A percentile compares a stretch with the other conserved stretches of the same genome.
Conservation (phyloP, 1,140 invertebrate species). For the Dryas iulia region DNA sequence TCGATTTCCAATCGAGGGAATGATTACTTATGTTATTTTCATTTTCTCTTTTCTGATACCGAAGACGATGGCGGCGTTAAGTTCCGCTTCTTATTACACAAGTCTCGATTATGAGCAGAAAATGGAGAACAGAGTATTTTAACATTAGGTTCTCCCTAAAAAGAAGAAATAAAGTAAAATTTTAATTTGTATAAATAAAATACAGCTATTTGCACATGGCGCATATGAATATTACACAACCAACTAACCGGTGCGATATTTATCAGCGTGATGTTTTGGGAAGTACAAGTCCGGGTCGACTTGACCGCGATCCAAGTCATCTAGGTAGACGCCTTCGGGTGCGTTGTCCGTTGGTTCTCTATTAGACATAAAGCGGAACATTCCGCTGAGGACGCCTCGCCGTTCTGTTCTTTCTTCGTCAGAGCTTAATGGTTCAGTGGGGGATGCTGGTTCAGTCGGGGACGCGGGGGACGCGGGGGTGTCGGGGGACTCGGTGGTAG, state of each 20-base stretch:
- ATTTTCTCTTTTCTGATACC: too few species aligned
- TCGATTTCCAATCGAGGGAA: too few species aligned
- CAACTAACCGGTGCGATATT: conserved; percentile 52
- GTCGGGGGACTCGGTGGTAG: conserved; percentile 36
- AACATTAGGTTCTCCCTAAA: too few species aligned
- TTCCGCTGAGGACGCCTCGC: conserved; percentile 88
- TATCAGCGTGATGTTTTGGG: conserved; percentile 79
- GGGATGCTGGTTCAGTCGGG: conserved; percentile 45
- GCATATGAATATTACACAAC: too few species aligned
- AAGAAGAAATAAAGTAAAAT: too few species aligned
- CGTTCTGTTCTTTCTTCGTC: conserved; percentile 63
- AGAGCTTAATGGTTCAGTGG: conserved; percentile 66
- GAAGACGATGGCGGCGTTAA: too few species aligned
- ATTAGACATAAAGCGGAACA: conserved; percentile 95
- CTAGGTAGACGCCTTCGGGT: conserved; percentile 94
- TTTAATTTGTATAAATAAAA: too few species aligned
- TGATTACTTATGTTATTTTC: too few species aligned
- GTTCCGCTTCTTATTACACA: too few species aligned
- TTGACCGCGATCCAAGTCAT: conserved; percentile 93
- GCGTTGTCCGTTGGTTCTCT: conserved; percentile 82
- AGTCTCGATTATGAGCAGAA: too few species aligned
- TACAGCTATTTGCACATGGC: too few species aligned
- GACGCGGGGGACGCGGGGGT: conserved; percentile 48
- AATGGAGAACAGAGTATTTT: too few species aligned
- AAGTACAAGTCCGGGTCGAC: conserved; percentile 97